Percentiles rank a stretch among this genome's conserved stretches.
phyloP scores from a whole-genome alignment of 2,888 invertebrate species.

The Cetonia aurata region DNA sequence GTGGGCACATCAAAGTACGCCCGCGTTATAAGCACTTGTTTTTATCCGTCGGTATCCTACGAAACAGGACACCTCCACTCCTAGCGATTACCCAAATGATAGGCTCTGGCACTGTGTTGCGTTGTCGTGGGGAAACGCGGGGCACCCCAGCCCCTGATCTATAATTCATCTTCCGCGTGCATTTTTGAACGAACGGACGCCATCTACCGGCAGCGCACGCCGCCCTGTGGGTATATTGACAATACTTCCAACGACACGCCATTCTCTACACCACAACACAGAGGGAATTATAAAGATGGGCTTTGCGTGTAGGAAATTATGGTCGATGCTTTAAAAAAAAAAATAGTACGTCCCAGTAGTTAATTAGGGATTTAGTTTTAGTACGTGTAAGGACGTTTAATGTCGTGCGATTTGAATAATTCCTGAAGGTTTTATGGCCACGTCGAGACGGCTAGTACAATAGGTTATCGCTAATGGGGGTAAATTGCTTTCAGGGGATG shows the following conservation, averaged over 20 bases:
- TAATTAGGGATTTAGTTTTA: slow-evolving; percentile 35
- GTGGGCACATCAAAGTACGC: too few relatives aligned
- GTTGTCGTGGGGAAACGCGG: too few relatives aligned
- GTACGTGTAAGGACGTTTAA: slow-evolving; percentile 30
- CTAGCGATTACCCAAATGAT: too few relatives aligned
- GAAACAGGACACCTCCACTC: too few relatives aligned
- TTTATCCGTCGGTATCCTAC: too few relatives aligned
- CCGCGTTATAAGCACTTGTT: too few relatives aligned
- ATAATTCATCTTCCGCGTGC: slow-evolving; percentile 6
- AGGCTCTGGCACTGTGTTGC: too few relatives aligned
- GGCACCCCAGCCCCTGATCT: slow-evolving; percentile 4
- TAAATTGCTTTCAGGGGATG: too few relatives aligned
- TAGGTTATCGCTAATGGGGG: neutral
- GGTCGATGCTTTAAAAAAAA: slow-evolving; percentile 8
- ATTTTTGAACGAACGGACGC: neutral
- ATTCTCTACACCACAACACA: neutral
- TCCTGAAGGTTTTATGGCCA: slow-evolving; percentile 3
- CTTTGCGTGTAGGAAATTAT: slow-evolving; percentile 34
- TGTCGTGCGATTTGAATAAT: slow-evolving; percentile 24
- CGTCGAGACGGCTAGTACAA: neutral
- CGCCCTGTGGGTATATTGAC: too few relatives aligned
- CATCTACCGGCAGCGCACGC: neutral
- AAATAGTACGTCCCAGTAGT: slow-evolving; percentile 1
- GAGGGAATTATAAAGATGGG: neutral
- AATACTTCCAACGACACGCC: neutral